Base-by-base conservation (phyloP, 2,113 vertebrate species). In the Trinectes maculatus region DNA sequence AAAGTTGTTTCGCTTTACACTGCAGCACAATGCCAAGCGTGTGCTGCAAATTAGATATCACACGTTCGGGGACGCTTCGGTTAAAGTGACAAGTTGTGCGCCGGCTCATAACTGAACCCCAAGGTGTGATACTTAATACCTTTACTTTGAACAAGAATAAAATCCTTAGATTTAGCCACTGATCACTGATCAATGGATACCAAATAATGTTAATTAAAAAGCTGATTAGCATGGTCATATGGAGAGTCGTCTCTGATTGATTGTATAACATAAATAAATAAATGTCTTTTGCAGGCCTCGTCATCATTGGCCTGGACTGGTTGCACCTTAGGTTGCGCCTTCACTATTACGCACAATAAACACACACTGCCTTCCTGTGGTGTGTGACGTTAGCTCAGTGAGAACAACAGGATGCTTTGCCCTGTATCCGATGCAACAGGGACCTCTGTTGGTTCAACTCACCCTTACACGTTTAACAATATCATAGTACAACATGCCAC, bases 401-500 rank as follows among this genome's bases (percentile, higher is more conserved):
- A 26, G 33, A 52, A 55, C 21, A 18, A 40, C 28, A 24, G 3
- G 12, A 11, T 24, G 24, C 13, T 33, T 42, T 61, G 5, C 18
- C 11, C 6, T 2, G 19, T 43, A 56, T 36, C n/a, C 36, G 0
- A 71, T 59, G 25, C 81, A 89, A 84, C 46, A 47, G 76, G 3
- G 85, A 77, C 91, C 87, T 91, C 92, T 90, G 67, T 58, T 87
- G 91, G 84, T 4, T 1, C 16, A 52, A 54, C 8, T 8, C 3
- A 25, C 16, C n/a, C 21, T 53, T 71, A 63, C 80, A 85, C 48
- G 25, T 25, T n/a, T 10, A 22, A 46, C 7, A 18, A 16, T 36
- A 33, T 43, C 16, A 43, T 49, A 44, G 13, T 11, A 7, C 8
- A 59, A 24, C 40, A 29, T n/a, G 12, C 24, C 37, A 15, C 0